Evolutionary conservation across 2,888 invertebrate species (phyloP), one percentile per base, ranked within the genome.

Genomic region (Meandrusa payeni): DNA sequence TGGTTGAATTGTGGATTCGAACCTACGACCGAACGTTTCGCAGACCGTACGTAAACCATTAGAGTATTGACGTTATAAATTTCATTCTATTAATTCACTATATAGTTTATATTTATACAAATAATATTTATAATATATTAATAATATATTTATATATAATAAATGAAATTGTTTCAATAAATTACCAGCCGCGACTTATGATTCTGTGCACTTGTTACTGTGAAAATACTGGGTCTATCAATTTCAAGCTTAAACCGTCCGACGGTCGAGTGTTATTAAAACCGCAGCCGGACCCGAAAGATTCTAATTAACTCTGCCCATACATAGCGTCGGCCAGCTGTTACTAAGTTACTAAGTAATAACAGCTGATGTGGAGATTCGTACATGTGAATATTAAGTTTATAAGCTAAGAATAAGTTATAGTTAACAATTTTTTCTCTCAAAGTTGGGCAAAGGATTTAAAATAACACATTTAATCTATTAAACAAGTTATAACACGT

Each of bases 231-330:
- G 12, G 15, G 5, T 41, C 17, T 76, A 76, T 80, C 73, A 77
- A 78, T 78, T 70, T 65, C 51, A 55, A 44, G 54, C 57, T 60
- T 58, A 61, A 59, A 56, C 61, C 59, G 52, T 47, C 49, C 64
- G 71, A 68, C 72, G 64, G 62, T 62, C 53, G 55, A 66, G 66
- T 70, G 76, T 78, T 76, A 82, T 81, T 76, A 77, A 78, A 81
- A 76, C 80, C 79, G 58, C 81, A 74, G 60, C 54, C 65, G 62
- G 62, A 70, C 72, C 65, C 52, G 54, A 69, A 64, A 63, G 69
- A 66, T 74, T 73, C 76, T 79, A 81, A 85, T 85, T 83, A 80
- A 80, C 74, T 79, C 65, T 57, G 62, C 67, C 64, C 64, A 67
- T 11, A 48, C 51, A 45, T 57, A 60, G 57, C 59, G 54, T 58